Evolutionary conservation across 1,140 invertebrate species (phyloP).

Genomic region (Aphelenchoides besseyi): DNA sequence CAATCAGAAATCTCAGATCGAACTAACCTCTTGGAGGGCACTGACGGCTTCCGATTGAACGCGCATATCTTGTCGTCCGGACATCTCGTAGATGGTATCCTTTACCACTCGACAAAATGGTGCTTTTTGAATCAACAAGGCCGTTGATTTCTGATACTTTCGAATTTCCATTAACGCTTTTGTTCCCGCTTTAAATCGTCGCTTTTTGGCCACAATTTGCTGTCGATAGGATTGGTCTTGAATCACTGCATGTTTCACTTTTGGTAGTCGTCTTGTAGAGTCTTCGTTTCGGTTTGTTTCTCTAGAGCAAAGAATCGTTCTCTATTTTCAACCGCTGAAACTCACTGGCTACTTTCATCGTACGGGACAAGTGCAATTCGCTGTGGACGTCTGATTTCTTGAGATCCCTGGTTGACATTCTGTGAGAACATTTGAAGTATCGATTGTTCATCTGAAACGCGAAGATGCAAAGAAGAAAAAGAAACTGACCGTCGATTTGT

Average conservation of each 20-base stretch:
- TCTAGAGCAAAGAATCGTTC: neutral
- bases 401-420: neutral
- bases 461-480: too few species aligned
- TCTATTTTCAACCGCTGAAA: neutral
- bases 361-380: neutral
- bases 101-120: conserved; percentile 28
- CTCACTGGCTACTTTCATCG: conserved; percentile 6
- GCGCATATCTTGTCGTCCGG: neutral
- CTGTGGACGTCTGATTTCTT: neutral
- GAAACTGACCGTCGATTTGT: too few species aligned
- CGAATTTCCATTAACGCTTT: conserved; percentile 36
- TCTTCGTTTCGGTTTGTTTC: neutral
- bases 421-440: neutral
- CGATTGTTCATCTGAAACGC: conserved; percentile 5
- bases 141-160: conserved; percentile 34
- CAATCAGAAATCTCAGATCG: neutral
- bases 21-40: conserved; percentile 40
- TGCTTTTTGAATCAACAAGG: conserved; percentile 21
- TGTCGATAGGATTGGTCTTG: neutral
- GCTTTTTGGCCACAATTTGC: conserved; percentile 7
- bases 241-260: neutral
- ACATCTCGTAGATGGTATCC: conserved; percentile 23
- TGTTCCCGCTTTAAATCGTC: conserved; percentile 30
- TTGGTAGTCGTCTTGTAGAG: neutral
- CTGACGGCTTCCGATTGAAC: conserved; percentile 31